phyloP scores from a whole-genome alignment of 2,888 invertebrate genomes.

The Hofmannophila pseudospretella region DNA sequence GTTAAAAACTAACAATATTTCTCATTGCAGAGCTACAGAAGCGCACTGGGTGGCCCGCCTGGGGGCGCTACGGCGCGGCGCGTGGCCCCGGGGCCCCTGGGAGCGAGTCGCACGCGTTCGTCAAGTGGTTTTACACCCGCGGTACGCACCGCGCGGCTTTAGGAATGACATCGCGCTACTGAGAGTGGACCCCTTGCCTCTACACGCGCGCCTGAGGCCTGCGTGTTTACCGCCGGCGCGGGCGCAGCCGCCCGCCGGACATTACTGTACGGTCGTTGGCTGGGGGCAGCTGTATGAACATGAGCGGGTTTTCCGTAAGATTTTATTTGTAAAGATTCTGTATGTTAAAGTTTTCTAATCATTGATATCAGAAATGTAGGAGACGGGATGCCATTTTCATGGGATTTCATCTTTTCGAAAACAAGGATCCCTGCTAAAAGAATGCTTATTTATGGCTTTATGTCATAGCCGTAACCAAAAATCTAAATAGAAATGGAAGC shows the following conservation, averaged over 20 bases:
- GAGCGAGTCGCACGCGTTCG: constrained; percentile 83
- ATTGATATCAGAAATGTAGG: no score
- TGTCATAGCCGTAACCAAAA: no score
- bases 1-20: no score
- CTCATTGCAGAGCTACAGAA: constrained; percentile 79
- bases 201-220: constrained; percentile 62
- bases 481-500: no score
- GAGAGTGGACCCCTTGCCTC: constrained; percentile 78
- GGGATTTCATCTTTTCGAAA: no score
- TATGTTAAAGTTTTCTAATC: no score
- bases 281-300: constrained; percentile 90
- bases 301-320: constrained; percentile 88
- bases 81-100: constrained; percentile 85
- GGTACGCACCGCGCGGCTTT: constrained; percentile 86
- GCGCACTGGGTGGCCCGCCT: constrained; percentile 90
- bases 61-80: constrained; percentile 84
- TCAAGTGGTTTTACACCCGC: constrained; percentile 82
- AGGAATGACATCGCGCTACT: constrained; percentile 87
- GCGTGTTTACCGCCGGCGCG: constrained; percentile 77
- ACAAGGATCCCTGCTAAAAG: no score
- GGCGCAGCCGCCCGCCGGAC: constrained; percentile 79
- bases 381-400: no score
- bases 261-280: constrained; percentile 86
- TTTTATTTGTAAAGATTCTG: no score
- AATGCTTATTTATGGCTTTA: no score